These are phyloP conservation scores for Adrianichthys oophorus DNA, from an alignment of 2,797 vertebrate species.

Conservation along the genomic window DNA sequence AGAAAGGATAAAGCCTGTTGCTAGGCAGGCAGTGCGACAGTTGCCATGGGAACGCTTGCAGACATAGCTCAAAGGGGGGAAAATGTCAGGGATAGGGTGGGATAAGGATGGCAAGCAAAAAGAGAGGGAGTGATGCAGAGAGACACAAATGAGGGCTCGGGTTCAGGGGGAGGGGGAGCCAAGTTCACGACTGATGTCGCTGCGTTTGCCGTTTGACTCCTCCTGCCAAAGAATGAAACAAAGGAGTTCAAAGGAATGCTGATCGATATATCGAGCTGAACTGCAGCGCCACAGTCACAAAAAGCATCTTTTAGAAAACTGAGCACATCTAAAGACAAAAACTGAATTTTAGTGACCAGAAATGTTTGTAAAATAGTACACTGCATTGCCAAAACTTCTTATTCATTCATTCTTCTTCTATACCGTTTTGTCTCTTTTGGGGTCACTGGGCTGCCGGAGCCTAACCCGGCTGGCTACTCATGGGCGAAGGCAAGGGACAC, in stretches of 20 bases:
- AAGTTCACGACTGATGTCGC: conserved; percentile 68
- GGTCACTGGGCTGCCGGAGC: too few species aligned
- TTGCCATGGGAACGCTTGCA: conserved; percentile 81
- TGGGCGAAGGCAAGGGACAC: too few species aligned
- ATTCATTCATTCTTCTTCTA: too few species aligned
- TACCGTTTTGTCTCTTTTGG: too few species aligned
- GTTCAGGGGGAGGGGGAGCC: conserved; percentile 39
- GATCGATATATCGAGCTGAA: conserved; percentile 12
- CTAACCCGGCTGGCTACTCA: too few species aligned
- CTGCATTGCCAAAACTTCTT: too few species aligned
- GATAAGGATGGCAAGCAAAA: conserved; percentile 64
- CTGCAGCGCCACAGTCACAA: background rate
- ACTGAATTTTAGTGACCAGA: too few species aligned
- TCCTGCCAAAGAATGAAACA: conserved; percentile 52
- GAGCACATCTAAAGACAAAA: too few species aligned
- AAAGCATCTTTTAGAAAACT: too few species aligned
- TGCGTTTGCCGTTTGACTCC: conserved; percentile 42
- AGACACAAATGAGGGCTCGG: conserved; percentile 19
- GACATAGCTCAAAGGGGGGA: conserved; percentile 70
- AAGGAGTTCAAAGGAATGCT: conserved; percentile 53
- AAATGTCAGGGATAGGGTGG: conserved; percentile 45
- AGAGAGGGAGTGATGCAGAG: conserved; percentile 48
- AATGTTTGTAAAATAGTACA: too few species aligned
- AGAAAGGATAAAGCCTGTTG: conserved; percentile 78
- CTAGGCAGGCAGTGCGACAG: conserved; percentile 81